Conservation (phyloP, 2,113 vertebrate species). For the Probosciger aterrimus region DNA sequence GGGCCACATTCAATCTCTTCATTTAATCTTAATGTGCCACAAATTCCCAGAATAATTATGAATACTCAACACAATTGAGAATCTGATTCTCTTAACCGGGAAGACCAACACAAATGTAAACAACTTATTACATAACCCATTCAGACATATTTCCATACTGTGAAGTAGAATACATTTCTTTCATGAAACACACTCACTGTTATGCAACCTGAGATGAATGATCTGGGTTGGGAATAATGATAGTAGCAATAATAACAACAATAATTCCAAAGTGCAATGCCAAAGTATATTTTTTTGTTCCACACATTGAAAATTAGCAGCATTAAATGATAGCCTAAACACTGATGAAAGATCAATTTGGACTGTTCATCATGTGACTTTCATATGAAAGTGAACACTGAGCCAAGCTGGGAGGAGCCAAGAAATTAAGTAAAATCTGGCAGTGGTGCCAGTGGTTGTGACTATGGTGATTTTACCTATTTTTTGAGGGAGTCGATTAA, state of each 20-base stretch:
- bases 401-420: neutral
- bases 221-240: neutral
- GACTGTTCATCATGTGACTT: neutral
- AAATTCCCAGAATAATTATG: neutral
- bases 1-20: neutral
- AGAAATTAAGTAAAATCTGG: neutral
- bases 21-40: neutral
- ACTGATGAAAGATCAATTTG: neutral
- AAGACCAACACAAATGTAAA: neutral
- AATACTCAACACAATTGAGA: neutral
- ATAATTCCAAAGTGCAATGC: neutral
- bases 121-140: neutral
- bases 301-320: neutral
- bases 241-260: neutral
- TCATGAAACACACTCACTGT: neutral
- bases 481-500: neutral
- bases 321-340: neutral
- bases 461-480: neutral
- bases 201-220: slow-evolving; percentile 3
- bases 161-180: neutral
- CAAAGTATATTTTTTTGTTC: neutral
- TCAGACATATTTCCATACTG: neutral
- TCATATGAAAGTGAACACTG: neutral
- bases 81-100: neutral
- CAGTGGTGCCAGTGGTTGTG: neutral